Base-by-base conservation (phyloP, 2,113 vertebrate genomes). In the Copsychus sechellarum region DNA sequence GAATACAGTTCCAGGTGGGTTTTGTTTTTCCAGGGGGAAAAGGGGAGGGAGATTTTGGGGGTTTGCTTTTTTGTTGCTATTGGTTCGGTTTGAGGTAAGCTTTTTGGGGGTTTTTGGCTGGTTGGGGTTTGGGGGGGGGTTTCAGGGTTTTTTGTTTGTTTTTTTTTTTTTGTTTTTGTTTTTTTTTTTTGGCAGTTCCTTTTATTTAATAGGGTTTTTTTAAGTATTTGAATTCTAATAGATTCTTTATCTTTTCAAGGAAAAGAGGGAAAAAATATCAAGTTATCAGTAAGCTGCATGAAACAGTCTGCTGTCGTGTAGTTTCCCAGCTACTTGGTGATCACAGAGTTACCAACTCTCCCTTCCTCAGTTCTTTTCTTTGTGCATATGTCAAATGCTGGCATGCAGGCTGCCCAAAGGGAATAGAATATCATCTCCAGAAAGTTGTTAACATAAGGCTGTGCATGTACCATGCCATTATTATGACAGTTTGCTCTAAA, bases 381-480 rank as follows among this genome's bases (percentile, higher is more conserved):
- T 94, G 92, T 91, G 83, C 87, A 58, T 65, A 93, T 45, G 97
- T 95, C 97, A 97, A 97, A 56, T 29, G 56, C 78, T 97, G 95
- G 95, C 96, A 88, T 14, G 8, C 69, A 76, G 81, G 16, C 90
- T 92, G 93, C 97, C 95, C 93, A 58, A 65, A 69, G 96, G 96
- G 97, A 98, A 97, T 96, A 96, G 69, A 79, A 47, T 91, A 97
- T 97, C 96, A 97, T 88, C 96, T 96, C 82, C 31, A 26, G 89
- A 92, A 97, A 96, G 94, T 53, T 97, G 97, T 97, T 97, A 97
- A 97, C 97, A 98, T 95, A 97, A 96, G 97, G 97, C 95, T 97
- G 93, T 97, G 95, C 87, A 91, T 91, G 92, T 96, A 89, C 96
- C 82, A n/a, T 95, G 97, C 94, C 95, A 81, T 96, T 97, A 96